Percentiles rank a stretch among this genome's conserved stretches.
These are phyloP conservation scores for Halichondria panicea DNA, from an alignment of 37 sponge, comb jelly and placozoan species.

Conservation along the genomic window DNA sequence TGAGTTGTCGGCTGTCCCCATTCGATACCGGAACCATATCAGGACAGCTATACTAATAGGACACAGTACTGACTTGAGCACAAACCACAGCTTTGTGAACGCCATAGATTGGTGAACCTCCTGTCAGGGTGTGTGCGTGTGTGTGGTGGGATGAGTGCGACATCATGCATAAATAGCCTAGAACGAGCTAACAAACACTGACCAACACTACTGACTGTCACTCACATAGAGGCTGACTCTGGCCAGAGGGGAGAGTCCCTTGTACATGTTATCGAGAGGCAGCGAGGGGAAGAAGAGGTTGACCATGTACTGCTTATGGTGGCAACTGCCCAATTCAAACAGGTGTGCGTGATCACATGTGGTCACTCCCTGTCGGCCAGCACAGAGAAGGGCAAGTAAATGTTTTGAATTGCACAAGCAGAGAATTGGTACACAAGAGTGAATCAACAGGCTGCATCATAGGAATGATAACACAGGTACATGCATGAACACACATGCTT, in stretches of 20 bases:
- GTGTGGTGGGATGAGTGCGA: neutral
- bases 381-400: neutral
- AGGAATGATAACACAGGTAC: too few species aligned
- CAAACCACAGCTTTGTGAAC: slow-evolving; percentile 72
- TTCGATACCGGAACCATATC: slow-evolving; percentile 21
- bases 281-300: slow-evolving; percentile 58
- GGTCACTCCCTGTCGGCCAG: slow-evolving; percentile 3
- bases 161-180: too few species aligned
- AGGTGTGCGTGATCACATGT: slow-evolving; percentile 64
- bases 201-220: too few species aligned
- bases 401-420: too few species aligned
- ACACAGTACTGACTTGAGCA: slow-evolving; percentile 52
- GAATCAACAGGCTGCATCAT: too few species aligned
- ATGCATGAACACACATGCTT: too few species aligned
- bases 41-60: slow-evolving; percentile 17
- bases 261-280: slow-evolving; percentile 55
- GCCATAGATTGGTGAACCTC: slow-evolving; percentile 65
- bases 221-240: slow-evolving; percentile 55
- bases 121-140: slow-evolving; percentile 9
- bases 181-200: too few species aligned
- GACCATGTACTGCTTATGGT: slow-evolving; percentile 65
- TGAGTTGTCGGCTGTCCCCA: neutral
- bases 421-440: too few species aligned
- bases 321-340: slow-evolving; percentile 80
- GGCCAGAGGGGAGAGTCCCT: slow-evolving; percentile 47